Conservation (phyloP, 2,113 vertebrate genomes). For the Aldabrachelys gigantea region DNA sequence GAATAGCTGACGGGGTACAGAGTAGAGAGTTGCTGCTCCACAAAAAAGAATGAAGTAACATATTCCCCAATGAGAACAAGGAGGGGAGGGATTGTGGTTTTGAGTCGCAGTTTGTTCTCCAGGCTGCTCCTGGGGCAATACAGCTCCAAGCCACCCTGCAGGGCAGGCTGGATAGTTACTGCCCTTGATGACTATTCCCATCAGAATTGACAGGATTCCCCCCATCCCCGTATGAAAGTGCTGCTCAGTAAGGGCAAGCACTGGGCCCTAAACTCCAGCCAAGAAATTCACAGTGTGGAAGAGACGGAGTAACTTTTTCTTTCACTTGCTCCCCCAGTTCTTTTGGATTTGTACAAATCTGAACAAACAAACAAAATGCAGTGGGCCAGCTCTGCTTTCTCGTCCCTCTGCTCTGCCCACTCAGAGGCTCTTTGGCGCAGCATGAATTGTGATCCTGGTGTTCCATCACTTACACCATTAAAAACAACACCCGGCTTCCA, state of each 20-base stretch:
- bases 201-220: background rate
- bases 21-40: background rate
- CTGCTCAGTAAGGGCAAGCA: background rate
- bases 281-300: background rate
- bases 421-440: accelerated
- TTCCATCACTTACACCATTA: conserved; percentile 35
- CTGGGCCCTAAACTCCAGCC: background rate
- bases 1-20: background rate
- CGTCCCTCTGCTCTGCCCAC: background rate
- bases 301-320: background rate
- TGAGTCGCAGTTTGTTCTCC: background rate
- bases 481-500: background rate
- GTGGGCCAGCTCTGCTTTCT: background rate
- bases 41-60: background rate
- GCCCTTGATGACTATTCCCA: background rate
- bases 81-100: background rate
- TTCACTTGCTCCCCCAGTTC: background rate
- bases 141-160: background rate
- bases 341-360: background rate
- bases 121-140: background rate
- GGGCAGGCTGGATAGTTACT: background rate
- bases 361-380: background rate
- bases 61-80: background rate
- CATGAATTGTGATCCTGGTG: background rate
- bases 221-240: background rate